Evolutionary conservation across 2,113 vertebrate species (phyloP), one percentile per base, ranked within the genome.

Genomic region (Crotalus helleri): DNA sequence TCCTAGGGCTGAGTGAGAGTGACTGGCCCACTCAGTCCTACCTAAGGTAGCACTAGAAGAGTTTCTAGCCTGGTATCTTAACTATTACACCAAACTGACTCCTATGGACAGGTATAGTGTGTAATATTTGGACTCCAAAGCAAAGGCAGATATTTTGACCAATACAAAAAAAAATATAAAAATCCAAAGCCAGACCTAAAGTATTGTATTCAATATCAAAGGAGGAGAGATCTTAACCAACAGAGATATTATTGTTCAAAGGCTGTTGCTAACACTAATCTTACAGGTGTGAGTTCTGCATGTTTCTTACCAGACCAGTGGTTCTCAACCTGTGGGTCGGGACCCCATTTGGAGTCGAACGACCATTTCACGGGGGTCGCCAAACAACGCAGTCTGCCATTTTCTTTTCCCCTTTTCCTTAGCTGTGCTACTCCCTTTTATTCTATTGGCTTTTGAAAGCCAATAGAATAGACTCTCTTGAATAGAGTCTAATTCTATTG

Each of bases 161-260:
- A 39, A 21, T 5, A 51, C 8, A 85, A 15, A 33, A 85, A 3
- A 0, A 51, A 92, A 8, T 51, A 55, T 87, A 91, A 69, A 54
- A 12, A 9, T 12, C 1, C 4, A 58, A 21, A 92, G 61, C 1
- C 85, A 85, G 4, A 57, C 46, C 44, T 59, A 46, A 46, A 59
- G 54, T 19, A 23, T 24, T 49, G 10, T n/a, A 85, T 91, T 24
- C 39, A 58, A 61, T 51, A 86, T 49, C 23, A 26, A 49, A 90
- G 24, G 64, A 0, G 0, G 0, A 59, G 19, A 15, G 1, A 9
- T 5, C 10, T 57, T 81, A 81, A 19, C 23, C 33, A 58, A n/a
- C 10, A 33, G 26, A 59, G 33, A 53, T 4, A 13, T 0, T 51
- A 53, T 87, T 69, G 46, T 3, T 49, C 91, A 89, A 53, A 90